These are phyloP conservation scores for Kuschelorhynchus macadamiae DNA, from an alignment of 2,888 invertebrate genomes.

Conservation along the genomic window DNA sequence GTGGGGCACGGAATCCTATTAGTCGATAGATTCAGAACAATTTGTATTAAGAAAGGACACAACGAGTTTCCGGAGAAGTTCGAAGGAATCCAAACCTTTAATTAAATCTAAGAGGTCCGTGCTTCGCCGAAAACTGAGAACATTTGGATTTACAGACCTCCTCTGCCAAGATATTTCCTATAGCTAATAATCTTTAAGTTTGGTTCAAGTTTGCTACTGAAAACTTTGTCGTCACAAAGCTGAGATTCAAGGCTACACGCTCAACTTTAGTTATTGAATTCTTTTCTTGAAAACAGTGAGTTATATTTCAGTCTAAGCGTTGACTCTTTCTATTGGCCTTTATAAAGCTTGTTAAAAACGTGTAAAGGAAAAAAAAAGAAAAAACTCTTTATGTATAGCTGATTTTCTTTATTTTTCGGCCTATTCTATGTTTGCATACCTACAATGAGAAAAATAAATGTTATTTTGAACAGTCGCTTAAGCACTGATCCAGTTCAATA, in stretches of 20 bases:
- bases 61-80: slow-evolving; percentile 29
- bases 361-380: too few relatives aligned
- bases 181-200: slow-evolving; percentile 38
- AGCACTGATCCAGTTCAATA: too few relatives aligned
- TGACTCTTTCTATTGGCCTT: too few relatives aligned
- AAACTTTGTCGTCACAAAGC: slow-evolving; percentile 21
- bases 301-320: too few relatives aligned
- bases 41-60: slow-evolving; percentile 34
- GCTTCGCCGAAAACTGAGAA: slow-evolving; percentile 31
- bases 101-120: slow-evolving; percentile 41
- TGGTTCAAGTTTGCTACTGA: slow-evolving; percentile 13
- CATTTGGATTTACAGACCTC: slow-evolving; percentile 39
- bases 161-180: slow-evolving; percentile 27
- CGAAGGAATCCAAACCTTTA: slow-evolving; percentile 34
- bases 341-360: too few relatives aligned
- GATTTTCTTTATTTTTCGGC: too few relatives aligned
- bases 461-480: too few relatives aligned
- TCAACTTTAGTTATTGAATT: background rate
- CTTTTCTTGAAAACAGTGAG: too few relatives aligned
- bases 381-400: too few relatives aligned
- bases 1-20: slow-evolving; percentile 1
- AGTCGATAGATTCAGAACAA: slow-evolving; percentile 33
- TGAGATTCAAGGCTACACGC: too few relatives aligned
- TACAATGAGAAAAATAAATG: too few relatives aligned
- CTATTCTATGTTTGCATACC: too few relatives aligned